These are phyloP conservation scores for Gymnothorax reevesii DNA, from an alignment of 2,797 vertebrate species.

Conservation along the genomic window DNA sequence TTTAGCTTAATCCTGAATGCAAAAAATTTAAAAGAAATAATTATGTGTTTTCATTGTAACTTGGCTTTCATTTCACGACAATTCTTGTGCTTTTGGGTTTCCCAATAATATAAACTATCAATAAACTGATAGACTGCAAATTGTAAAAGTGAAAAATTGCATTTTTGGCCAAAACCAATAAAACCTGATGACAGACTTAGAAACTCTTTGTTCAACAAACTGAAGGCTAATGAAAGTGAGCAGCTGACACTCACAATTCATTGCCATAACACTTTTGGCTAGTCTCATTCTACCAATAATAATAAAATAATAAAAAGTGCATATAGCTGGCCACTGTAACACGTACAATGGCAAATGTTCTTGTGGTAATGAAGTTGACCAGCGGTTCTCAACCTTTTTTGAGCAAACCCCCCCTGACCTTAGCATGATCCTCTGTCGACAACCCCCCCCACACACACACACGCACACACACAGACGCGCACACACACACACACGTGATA, in stretches of 20 bases:
- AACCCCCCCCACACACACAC: too few species aligned
- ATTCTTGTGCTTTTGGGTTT: background rate
- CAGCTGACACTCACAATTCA: slow-evolving; percentile 1
- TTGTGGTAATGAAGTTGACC: slow-evolving; percentile 6
- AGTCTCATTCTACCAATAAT: background rate
- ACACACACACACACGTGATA: too few species aligned
- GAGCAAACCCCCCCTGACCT: too few species aligned
- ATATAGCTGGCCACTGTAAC: background rate
- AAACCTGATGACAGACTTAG: background rate
- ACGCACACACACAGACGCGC: too few species aligned
- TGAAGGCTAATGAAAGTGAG: background rate
- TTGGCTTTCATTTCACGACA: background rate
- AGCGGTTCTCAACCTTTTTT: too few species aligned
- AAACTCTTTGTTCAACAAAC: background rate
- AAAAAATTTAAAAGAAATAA: background rate
- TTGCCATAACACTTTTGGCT: background rate
- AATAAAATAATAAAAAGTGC: background rate
- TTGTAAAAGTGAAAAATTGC: background rate
- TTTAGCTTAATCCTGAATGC: background rate
- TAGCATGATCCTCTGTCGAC: too few species aligned
- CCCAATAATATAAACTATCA: background rate
- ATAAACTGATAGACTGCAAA: background rate
- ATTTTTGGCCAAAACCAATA: background rate
- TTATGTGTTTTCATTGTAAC: background rate
- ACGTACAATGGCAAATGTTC: background rate